Evolutionary conservation across 2,797 vertebrate genomes (phyloP).

Genomic region (Setipinna tenuifilis): DNA sequence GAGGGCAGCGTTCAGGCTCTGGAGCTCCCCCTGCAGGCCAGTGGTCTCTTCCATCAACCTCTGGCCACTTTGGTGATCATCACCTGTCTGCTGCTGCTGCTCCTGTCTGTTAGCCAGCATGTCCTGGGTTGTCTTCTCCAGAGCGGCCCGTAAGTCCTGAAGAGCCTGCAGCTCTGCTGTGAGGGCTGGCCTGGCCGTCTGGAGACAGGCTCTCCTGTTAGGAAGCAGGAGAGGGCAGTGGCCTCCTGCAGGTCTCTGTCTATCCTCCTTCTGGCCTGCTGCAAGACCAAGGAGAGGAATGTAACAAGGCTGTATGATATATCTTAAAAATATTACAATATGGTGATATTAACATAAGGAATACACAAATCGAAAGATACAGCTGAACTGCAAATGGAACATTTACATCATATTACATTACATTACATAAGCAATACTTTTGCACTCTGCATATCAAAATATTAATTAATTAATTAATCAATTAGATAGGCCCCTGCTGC

Average conservation of each 20-base stretch:
- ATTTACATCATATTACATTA: too few relatives aligned
- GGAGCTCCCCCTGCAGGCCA: not conserved
- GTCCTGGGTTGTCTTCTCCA: constrained; percentile 18
- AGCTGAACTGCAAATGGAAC: too few relatives aligned
- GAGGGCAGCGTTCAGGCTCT: not conserved
- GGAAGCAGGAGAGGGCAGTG: constrained; percentile 49
- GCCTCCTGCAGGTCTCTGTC: constrained; percentile 36
- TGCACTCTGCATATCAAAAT: too few relatives aligned
- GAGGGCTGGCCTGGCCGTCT: constrained; percentile 36
- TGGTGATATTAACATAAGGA: too few relatives aligned
- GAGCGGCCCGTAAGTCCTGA: constrained; percentile 7
- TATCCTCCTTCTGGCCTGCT: constrained; percentile 18
- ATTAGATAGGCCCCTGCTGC: too few relatives aligned
- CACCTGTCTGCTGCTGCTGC: too few relatives aligned
- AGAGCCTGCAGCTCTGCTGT: constrained; percentile 30
- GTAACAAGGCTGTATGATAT: not conserved
- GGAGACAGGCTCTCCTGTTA: constrained; percentile 48
- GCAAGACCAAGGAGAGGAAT: not conserved
- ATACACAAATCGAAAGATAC: too few relatives aligned
- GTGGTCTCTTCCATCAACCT: not conserved
- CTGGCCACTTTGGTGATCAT: not conserved
- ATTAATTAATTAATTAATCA: too few relatives aligned
- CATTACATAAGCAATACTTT: too few relatives aligned
- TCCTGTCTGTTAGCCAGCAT: not conserved
- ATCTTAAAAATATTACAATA: too few relatives aligned